Conservation (phyloP, 2,888 invertebrate species). For the Escarpia spicata region DNA sequence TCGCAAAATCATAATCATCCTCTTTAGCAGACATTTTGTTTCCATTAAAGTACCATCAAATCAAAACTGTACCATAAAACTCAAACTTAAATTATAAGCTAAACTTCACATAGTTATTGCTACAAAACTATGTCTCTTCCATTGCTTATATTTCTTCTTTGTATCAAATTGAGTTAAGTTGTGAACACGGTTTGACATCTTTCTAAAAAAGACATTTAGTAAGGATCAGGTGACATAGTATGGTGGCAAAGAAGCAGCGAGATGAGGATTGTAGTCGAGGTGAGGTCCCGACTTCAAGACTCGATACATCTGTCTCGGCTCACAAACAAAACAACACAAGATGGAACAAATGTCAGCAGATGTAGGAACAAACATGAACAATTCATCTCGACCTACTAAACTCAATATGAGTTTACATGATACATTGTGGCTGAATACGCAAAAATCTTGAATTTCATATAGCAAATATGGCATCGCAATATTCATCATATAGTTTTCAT, state of each 20-base stretch:
- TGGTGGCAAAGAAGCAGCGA: too few relatives aligned
- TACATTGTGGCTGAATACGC: neutral
- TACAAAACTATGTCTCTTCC: neutral
- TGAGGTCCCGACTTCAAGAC: neutral
- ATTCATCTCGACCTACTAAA: neutral
- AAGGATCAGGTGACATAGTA: too few relatives aligned
- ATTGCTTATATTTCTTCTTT: neutral
- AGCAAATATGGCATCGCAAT: constrained; percentile 12
- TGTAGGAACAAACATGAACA: neutral
- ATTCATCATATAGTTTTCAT: neutral
- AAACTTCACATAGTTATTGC: neutral
- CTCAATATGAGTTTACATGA: neutral
- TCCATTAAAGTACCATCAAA: neutral
- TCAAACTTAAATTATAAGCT: too few relatives aligned
- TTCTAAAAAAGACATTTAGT: too few relatives aligned
- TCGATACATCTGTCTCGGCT: neutral
- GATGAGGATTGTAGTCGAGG: neutral
- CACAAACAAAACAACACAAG: neutral
- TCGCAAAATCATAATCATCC: neutral
- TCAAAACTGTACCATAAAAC: neutral
- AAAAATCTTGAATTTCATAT: neutral
- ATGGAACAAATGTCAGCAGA: neutral
- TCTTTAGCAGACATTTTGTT: neutral
- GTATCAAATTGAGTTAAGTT: too few relatives aligned
- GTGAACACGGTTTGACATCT: too few relatives aligned